Base-by-base conservation (phyloP, 2,797 vertebrate species). In the Enteromius afrohamiltoni region DNA sequence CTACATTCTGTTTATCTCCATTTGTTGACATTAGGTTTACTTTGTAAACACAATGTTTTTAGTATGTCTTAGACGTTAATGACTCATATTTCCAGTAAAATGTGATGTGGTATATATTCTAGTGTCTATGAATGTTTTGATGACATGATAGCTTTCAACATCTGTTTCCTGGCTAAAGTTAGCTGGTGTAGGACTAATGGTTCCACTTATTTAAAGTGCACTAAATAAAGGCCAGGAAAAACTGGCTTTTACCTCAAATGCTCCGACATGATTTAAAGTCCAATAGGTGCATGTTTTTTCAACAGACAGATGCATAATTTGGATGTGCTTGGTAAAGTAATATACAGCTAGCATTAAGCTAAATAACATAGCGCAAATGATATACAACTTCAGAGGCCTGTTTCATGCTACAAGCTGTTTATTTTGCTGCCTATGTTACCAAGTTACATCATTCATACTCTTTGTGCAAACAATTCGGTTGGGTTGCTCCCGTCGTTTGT, bases 211-310 rank as follows among this genome's bases (percentile, higher is more conserved):
- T 79, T 79, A 71, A 26, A 62, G 29, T 75, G 34, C 65, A 60
- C 62, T 34, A 83, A 76, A 77, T 83, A 79, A 80, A 64, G 29
- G 62, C 10, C 34, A 51, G 45, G 53, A 67, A 82, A 76, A 60
- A 29, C 6, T 42, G 53, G 31, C 16, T 83, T 77, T 67, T 13
- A 83, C 31, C 45, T 81, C n/a, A 51, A 65, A 77, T 65, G 8
- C 51, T 83, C 47, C 31, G n/a, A 42, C 58, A n/a, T 83, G 71
- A 69, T 53, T 29, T 42, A 4, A 76, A 68, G 62, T 49, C 60
- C 0, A 16, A 82, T 82, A 51, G 53, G 23, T 29, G 5, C 60
- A 65, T 21, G 67, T 23, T 40, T 51, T 37, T 68, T 68, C 6
- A 40, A 19, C 8, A 67, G 49, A 67, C 3, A 34, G 19, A 65